Evolutionary conservation across 2,113 vertebrate species (phyloP).

Genomic region (Rhombomys opimus): DNA sequence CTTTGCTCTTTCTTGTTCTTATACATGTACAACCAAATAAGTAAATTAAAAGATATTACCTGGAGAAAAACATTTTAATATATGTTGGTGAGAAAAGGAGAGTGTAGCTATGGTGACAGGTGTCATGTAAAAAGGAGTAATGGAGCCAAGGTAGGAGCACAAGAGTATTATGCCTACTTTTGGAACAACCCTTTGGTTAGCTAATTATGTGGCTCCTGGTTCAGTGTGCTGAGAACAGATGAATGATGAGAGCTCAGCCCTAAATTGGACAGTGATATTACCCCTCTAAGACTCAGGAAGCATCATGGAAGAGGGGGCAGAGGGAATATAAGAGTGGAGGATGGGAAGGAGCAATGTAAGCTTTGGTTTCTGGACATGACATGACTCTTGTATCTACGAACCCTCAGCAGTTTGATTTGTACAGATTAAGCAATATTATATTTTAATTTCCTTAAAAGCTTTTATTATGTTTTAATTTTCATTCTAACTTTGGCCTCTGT

Average conservation of each 20-base stretch:
- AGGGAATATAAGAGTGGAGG: background rate
- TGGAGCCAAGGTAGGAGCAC: background rate
- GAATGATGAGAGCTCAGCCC: background rate
- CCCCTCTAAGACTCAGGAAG: background rate
- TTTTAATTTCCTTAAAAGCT: background rate
- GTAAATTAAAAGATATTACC: background rate
- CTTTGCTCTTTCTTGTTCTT: background rate
- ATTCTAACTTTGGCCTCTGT: background rate
- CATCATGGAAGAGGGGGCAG: background rate
- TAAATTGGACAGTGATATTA: background rate
- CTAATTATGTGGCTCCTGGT: background rate
- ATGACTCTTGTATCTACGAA: too few species aligned
- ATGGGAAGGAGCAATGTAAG: background rate
- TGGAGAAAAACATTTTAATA: background rate
- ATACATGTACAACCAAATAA: background rate
- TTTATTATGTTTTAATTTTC: background rate
- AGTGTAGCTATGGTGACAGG: background rate
- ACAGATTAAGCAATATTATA: too few species aligned
- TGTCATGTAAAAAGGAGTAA: background rate
- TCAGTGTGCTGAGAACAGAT: background rate
- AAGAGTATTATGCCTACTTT: background rate
- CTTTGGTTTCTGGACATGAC: too few species aligned
- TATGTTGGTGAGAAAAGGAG: background rate
- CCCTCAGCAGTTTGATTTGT: background rate
- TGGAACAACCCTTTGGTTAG: background rate